These are phyloP conservation scores for Bursaphelenchus okinawaensis DNA, from an alignment of 2,888 invertebrate species.

Conservation along the genomic window DNA sequence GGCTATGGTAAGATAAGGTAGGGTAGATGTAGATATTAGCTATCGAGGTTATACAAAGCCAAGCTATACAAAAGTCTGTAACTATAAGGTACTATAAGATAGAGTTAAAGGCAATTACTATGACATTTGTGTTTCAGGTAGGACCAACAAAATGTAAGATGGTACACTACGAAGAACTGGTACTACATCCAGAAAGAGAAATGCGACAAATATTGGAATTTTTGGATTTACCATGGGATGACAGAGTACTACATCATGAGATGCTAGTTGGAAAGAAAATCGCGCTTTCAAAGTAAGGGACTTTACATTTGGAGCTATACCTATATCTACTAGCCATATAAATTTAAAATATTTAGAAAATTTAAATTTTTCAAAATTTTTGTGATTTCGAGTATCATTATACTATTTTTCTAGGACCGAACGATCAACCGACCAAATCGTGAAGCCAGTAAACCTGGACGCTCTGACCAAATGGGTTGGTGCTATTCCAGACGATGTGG, in stretches of 20 bases:
- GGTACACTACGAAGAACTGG: constrained; percentile 93
- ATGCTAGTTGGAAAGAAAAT: constrained; percentile 79
- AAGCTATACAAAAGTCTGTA: too few relatives aligned
- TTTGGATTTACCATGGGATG: constrained; percentile 87
- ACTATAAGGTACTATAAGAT: too few relatives aligned
- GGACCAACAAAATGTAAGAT: constrained; percentile 69
- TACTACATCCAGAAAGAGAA: constrained; percentile 82
- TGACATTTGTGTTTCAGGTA: constrained; percentile 28
- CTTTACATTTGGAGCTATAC: background rate
- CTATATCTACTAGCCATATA: background rate
- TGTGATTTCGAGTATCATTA: background rate
- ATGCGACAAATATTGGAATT: constrained; percentile 81
- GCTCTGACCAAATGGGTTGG: constrained; percentile 69
- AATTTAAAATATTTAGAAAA: background rate
- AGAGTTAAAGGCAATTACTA: too few relatives aligned
- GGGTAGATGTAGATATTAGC: too few relatives aligned
- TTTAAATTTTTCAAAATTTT: too few relatives aligned
- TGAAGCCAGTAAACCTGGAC: constrained; percentile 89
- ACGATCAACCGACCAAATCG: constrained; percentile 94
- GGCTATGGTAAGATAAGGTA: too few relatives aligned
- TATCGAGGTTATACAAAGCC: too few relatives aligned
- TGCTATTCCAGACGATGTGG: constrained; percentile 71
- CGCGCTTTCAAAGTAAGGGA: constrained; percentile 46
- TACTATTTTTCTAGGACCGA: constrained; percentile 71
- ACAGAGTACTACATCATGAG: constrained; percentile 92